Evolutionary conservation across 1,140 invertebrate genomes (phyloP).

Genomic region (Notospermus geniculatus): DNA sequence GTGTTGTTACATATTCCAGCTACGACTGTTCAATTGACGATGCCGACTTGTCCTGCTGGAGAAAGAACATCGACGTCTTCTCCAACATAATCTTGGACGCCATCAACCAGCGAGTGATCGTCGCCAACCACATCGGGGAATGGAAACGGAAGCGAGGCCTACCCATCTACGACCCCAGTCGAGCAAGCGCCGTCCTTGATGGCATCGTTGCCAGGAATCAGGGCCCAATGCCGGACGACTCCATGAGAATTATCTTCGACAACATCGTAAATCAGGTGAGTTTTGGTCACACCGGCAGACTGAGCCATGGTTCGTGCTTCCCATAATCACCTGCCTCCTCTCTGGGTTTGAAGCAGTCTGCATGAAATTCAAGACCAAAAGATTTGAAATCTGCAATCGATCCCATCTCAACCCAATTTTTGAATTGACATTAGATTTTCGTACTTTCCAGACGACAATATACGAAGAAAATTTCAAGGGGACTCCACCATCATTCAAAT

Average conservation of each 20-base stretch:
- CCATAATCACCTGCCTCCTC: no score
- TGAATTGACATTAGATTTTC: no score
- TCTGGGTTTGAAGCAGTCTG: no score
- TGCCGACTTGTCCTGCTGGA: constrained; percentile 2
- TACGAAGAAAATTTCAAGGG: constrained; percentile 3
- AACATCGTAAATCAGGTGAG: constrained; percentile 2
- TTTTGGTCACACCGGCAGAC: not conserved
- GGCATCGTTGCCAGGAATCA: not conserved
- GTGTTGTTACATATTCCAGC: not conserved
- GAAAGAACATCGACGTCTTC: constrained; percentile 7
- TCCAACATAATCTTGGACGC: constrained; percentile 1
- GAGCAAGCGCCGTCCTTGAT: not conserved
- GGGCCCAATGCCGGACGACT: not conserved
- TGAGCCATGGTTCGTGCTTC: not conserved
- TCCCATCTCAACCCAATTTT: not conserved
- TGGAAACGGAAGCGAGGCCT: not conserved
- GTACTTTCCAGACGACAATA: constrained; percentile 6
- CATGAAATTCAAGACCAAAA: no score
- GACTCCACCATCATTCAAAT: not conserved
- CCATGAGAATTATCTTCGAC: constrained; percentile 4
- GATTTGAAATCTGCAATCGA: no score
- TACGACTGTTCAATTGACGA: not conserved
- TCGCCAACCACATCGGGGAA: constrained; percentile 8
- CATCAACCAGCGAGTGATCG: constrained; percentile 9
- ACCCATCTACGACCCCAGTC: not conserved